Base-by-base conservation (phyloP, 2,113 vertebrate species). In the Nipponia nippon region DNA sequence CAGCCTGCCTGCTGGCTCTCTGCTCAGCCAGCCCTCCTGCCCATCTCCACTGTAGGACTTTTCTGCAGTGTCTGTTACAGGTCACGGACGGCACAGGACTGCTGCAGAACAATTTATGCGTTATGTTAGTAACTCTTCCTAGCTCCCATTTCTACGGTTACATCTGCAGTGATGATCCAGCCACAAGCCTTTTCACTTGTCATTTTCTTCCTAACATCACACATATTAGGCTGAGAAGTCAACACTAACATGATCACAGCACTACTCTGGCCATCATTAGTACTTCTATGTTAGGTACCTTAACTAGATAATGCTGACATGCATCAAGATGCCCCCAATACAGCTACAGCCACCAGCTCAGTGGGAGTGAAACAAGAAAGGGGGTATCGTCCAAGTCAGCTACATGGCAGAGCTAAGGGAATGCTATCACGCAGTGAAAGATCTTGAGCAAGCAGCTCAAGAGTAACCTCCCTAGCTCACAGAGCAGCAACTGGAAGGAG, bases 141-240 rank as follows among this genome's bases (percentile, higher is more conserved):
- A 73, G 5, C 27, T 78, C 59, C 29, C 44, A n/a, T 7, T 44
- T 79, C 27, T 55, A 5, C 0, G 0, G 14, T 61, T 42, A 19
- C 27, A 26, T 8, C 38, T 25, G 9, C 42, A 32, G 15, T 29
- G 36, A 26, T 34, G 50, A 76, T 72, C 16, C 46, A 75, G 44
- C 26, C 71, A 59, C 27, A 13, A 23, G 27, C 19, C 22, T 61
- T 79, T 91, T 52, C 34, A 58, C 40, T 26, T 61, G 34, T 3
- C 8, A 22, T 66, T 86, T 83, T 61, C 26, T 49, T 80, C 38
- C 67, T 44, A 61, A 59, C 7, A 32, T 17, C 52, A 59, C 16
- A 55, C 16, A 13, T 27, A 29, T 2, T 32, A 47, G 47, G 26
- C 34, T 76, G 30, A 83, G 40, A 71, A 76, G 21, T 49, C 66